Percentiles rank a stretch among this genome's conserved stretches.
These are phyloP conservation scores for Papilio machaon DNA, from an alignment of 1,140 invertebrate species.

Conservation along the genomic window DNA sequence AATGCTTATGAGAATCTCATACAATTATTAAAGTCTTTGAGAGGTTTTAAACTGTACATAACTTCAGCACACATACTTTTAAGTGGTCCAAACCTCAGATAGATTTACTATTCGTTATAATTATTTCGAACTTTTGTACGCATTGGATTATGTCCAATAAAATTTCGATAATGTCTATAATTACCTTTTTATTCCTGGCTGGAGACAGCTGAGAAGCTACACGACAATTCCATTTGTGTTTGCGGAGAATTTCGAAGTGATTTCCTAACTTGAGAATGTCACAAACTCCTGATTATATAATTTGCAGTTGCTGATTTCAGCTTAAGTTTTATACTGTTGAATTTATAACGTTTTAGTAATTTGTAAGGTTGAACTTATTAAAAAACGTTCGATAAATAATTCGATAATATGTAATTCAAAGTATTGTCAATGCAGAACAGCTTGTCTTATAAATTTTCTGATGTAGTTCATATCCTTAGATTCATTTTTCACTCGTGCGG, in stretches of 20 bases:
- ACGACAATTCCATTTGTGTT: constrained; percentile 77
- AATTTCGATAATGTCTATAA: neutral
- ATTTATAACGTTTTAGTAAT: constrained; percentile 40
- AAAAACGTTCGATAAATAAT: too few species aligned
- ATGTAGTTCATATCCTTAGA: too few species aligned
- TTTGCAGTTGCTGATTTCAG: constrained; percentile 46
- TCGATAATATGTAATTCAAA: too few species aligned
- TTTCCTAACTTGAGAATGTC: constrained; percentile 63
- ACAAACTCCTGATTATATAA: constrained; percentile 55
- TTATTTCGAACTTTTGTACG: too few species aligned
- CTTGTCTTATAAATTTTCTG: too few species aligned
- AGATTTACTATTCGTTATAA: neutral
- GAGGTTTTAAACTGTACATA: too few species aligned
- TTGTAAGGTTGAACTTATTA: neutral
- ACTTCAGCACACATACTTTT: too few species aligned
- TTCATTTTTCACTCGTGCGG: neutral
- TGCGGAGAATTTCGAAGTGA: constrained; percentile 50
- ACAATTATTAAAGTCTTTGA: too few species aligned
- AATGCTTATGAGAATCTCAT: too few species aligned
- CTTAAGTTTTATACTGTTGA: constrained; percentile 45
- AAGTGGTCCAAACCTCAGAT: neutral
- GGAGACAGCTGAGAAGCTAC: too few species aligned
- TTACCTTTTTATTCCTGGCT: constrained; percentile 56
- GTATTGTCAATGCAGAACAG: too few species aligned
- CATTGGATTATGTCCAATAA: neutral